Percentiles rank a stretch among this genome's conserved stretches.
Evolutionary conservation across 2,113 vertebrate genomes (phyloP).

Genomic region (Chamaetylas fuelleborni): DNA sequence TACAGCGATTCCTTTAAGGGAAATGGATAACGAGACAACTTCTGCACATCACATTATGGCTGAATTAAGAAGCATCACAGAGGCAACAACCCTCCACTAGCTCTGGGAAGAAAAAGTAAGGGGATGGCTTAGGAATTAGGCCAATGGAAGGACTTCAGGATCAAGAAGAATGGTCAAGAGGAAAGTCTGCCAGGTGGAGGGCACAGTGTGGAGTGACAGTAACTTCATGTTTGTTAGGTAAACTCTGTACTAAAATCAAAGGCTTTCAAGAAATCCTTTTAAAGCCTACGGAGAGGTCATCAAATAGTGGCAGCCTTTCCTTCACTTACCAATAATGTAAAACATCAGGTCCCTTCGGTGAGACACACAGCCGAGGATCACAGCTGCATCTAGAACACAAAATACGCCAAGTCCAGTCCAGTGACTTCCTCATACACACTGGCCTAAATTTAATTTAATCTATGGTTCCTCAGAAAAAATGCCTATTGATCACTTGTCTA

Average conservation of each 20-base stretch:
- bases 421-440: constrained; percentile 36
- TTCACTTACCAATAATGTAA: constrained; percentile 98
- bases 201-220: neutral
- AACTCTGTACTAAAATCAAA: neutral
- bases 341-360: constrained; percentile 98
- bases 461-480: neutral
- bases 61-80: neutral
- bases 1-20: neutral
- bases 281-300: neutral
- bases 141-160: neutral
- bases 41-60: neutral
- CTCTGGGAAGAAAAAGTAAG: neutral
- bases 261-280: neutral
- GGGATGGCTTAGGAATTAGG: neutral
- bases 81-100: constrained; percentile 4
- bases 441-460: neutral
- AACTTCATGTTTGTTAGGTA: constrained; percentile 36
- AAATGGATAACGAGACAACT: neutral
- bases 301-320: constrained; percentile 7
- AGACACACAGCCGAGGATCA: constrained; percentile 86
- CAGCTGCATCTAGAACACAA: constrained; percentile 81
- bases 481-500: neutral
- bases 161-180: neutral
- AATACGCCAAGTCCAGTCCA: constrained; percentile 84
- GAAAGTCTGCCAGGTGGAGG: neutral